Conservation (phyloP, 2,888 invertebrate genomes). For the Aphrophora alni region DNA sequence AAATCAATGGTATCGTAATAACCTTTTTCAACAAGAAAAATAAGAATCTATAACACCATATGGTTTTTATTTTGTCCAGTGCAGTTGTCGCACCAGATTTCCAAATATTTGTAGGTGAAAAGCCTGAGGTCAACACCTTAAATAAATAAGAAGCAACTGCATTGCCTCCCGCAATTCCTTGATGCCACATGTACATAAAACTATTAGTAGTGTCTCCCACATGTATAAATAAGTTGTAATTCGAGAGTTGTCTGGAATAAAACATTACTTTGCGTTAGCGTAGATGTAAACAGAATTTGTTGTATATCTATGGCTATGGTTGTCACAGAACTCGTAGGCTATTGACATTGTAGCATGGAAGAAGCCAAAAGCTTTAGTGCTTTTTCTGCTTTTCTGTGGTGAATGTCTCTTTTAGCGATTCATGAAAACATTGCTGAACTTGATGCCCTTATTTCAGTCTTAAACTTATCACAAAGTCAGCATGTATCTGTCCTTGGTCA, state of each 20-base stretch:
- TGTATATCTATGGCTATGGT: constrained; percentile 50
- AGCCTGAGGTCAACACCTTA: constrained; percentile 16
- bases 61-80: no score
- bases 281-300: constrained; percentile 50
- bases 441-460: constrained; percentile 12
- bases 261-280: constrained; percentile 52
- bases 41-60: constrained; percentile 49
- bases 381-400: constrained; percentile 17
- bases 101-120: constrained; percentile 29
- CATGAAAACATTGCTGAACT: not conserved
- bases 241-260: constrained; percentile 49
- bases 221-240: constrained; percentile 49
- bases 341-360: constrained; percentile 22
- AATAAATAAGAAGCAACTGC: constrained; percentile 44
- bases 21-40: constrained; percentile 39
- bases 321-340: not conserved
- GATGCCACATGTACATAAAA: constrained; percentile 50
- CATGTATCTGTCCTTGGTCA: not conserved
- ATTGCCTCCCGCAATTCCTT: constrained; percentile 48
- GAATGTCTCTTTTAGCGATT: constrained; percentile 10
- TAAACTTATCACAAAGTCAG: constrained; percentile 16
- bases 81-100: no score
- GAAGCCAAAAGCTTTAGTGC: constrained; percentile 15
- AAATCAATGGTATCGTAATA: constrained; percentile 34
- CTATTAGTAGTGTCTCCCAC: constrained; percentile 43